Base-by-base conservation (phyloP, 2,888 invertebrate species). In the Heteropelma amictum region DNA sequence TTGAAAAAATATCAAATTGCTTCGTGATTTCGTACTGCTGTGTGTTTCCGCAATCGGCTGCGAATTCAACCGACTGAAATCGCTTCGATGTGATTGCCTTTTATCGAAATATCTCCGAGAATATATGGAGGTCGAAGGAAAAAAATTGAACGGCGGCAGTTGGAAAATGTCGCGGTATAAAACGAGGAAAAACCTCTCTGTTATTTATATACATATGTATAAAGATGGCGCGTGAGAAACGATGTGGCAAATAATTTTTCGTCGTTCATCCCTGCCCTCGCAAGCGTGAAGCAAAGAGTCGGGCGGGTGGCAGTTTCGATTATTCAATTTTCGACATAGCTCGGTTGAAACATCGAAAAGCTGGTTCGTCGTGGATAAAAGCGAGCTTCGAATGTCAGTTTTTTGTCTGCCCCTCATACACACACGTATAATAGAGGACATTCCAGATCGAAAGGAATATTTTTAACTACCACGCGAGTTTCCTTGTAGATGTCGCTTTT, bases 301-400 rank as follows among this genome's bases (percentile, higher is more conserved):
- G n/a, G n/a, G 26, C 54, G 38, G 30, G 30, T 40, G 51, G 28
- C 56, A 60, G 71, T 72, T 72, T 65, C 65, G 51, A 72, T 72
- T 72, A 72, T 72, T 72, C 71, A 72, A 72, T 72, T 72, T 58
- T 58, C 60, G 51, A 23, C 75, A 54, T 71, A n/a, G n/a, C n/a
- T n/a, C 33, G 47, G 45, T 71, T 61, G 60, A 75, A 71, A 71
- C 65, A 74, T 70, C 64, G 64, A 58, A 72, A 65, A 72, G 71
- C 71, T 58, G 56, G 10, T 42, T 49, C 19, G 56, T 40, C 33
- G 28, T 35, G 42, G 35, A 17, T 58, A 17, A 49, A 65, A 71
- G 40, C 64, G 49, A 64, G 49, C 60, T 72, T 72, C 51, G 14
- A 65, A 53, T 45, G 58, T 58, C 42, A 26, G 26, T 33, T 28